Percentiles rank a stretch among this genome's conserved stretches.
Evolutionary conservation across 2,888 invertebrate genomes (phyloP).

Genomic region (Autographa gamma): DNA sequence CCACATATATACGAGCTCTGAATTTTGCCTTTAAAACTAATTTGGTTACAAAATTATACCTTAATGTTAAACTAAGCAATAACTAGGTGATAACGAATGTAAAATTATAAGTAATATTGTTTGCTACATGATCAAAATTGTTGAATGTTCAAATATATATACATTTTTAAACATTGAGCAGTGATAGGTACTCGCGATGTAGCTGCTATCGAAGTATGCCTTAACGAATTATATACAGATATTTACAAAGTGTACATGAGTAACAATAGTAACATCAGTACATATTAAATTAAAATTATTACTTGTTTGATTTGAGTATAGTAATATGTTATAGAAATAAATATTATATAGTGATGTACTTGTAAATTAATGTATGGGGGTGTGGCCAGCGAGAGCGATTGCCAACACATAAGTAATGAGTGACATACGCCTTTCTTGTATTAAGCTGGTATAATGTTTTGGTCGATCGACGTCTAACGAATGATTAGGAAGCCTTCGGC

Average conservation of each 20-base stretch:
- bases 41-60: conserved; percentile 14
- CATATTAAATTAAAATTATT: conserved; percentile 45
- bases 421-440: background rate
- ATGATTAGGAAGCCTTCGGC: background rate
- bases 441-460: background rate
- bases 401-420: background rate
- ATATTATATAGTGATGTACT: conserved; percentile 45
- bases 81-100: conserved; percentile 30
- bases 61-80: conserved; percentile 41
- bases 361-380: conserved; percentile 27
- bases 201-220: conserved; percentile 39
- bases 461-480: conserved; percentile 1
- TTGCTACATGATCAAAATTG: conserved; percentile 27
- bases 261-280: conserved; percentile 41
- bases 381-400: conserved; percentile 37
- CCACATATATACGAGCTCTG: background rate
- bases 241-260: conserved; percentile 50
- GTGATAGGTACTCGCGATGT: conserved; percentile 29
- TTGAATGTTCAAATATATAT: conserved; percentile 26
- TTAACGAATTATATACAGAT: conserved; percentile 42
- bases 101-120: conserved; percentile 23
- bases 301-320: conserved; percentile 50
- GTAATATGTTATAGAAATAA: conserved; percentile 50
- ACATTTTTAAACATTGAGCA: conserved; percentile 13
- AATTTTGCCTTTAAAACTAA: background rate